Evolutionary conservation across 2,888 invertebrate species (phyloP), one percentile per base, ranked within the genome.

Genomic region (Tetheella fluctuosa): DNA sequence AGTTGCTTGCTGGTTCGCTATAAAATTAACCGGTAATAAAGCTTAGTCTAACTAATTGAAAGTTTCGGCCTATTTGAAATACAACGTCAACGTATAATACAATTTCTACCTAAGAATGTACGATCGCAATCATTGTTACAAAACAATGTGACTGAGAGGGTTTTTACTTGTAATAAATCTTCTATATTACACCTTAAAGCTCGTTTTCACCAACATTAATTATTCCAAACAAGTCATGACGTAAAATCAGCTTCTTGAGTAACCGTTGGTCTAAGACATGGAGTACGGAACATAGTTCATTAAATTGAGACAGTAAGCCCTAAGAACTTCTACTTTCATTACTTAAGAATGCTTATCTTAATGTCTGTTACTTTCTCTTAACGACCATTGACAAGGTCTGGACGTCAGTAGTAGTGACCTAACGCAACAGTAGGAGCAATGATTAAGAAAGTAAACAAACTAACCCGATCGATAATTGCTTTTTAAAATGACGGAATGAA

Each of bases 361-460:
- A 84, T 81, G 73, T 64, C 72, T 71, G 74, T 77, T 70, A 79
- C 83, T 84, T 81, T 83, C 80, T 76, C 77, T 66, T 71, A 78
- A 77, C 68, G 67, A 65, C 67, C 74, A 76, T 77, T 80, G 76
- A 65, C 65, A 13, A 61, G 63, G 64, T 20, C 61, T 63, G 69
- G 65, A 76, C 79, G 80, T 79, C 79, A 77, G 54, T 61, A 68
- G 66, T 79, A 83, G 71, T 80, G 85, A 89, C 86, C 88, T 87
- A 83, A 76, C 78, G 68, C 74, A 83, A 82, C 73, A 55, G 62
- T 59, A 48, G 10, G 10, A 48, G 48, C 48, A 59, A 62, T 65
- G 63, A 64, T 68, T 70, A 70, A n/a, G 68, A 72, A 69, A 70
- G 68, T 63, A 64, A 60, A 71, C 60, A 62, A 61, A 68, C 66